Evolutionary conservation across 2,888 invertebrate genomes (phyloP).

Genomic region (Nasonia oneida): DNA sequence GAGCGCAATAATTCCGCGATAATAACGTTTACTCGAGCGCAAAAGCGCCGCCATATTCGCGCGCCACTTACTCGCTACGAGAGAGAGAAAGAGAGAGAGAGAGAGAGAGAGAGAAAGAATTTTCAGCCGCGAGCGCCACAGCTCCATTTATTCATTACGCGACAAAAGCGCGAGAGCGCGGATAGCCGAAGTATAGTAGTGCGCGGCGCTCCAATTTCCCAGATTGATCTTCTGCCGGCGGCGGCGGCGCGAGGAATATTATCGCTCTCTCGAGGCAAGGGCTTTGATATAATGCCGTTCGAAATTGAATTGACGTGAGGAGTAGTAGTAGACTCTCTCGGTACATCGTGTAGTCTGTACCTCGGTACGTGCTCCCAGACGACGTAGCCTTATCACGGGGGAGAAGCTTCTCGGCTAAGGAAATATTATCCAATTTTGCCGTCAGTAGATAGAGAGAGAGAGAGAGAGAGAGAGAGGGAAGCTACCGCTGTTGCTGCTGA

Average conservation of each 20-base stretch:
- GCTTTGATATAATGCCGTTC: constrained; percentile 17
- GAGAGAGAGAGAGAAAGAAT: background rate
- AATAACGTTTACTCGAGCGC: background rate
- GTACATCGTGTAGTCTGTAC: background rate
- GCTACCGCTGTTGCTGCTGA: no score
- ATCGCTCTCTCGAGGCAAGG: constrained; percentile 7
- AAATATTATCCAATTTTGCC: constrained; percentile 5
- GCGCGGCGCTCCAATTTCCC: background rate
- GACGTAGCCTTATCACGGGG: background rate
- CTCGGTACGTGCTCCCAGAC: background rate
- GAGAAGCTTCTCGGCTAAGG: background rate
- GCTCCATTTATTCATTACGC: constrained; percentile 9
- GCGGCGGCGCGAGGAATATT: constrained; percentile 2
- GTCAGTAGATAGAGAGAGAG: no score
- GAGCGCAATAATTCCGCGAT: background rate
- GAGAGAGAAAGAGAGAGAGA: background rate
- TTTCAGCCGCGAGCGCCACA: background rate
- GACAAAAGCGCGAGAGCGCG: background rate
- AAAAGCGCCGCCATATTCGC: background rate
- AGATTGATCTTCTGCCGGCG: background rate
- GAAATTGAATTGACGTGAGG: constrained; percentile 25
- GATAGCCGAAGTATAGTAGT: background rate
- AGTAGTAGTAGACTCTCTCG: background rate
- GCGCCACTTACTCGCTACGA: background rate
- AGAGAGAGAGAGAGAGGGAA: background rate